These are phyloP conservation scores for Drosophila sechellia DNA, from an alignment of 1,140 invertebrate genomes.

Conservation along the genomic window DNA sequence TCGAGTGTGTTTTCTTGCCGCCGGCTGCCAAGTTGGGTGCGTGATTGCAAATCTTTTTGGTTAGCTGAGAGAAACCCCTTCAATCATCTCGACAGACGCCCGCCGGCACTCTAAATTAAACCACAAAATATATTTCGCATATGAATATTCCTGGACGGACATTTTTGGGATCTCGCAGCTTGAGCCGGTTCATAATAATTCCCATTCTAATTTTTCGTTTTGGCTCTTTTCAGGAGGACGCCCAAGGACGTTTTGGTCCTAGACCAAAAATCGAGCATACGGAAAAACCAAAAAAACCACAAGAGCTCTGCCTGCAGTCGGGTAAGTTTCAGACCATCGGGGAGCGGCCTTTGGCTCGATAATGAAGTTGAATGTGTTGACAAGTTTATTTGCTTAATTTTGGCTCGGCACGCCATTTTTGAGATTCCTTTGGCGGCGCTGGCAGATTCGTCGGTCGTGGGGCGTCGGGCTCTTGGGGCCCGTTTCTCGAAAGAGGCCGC, in stretches of 20 bases:
- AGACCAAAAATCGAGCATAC: background rate
- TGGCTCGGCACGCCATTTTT: slow-evolving; percentile 63
- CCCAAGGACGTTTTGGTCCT: slow-evolving; percentile 6
- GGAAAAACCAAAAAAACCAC: slow-evolving; percentile 3
- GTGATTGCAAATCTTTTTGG: slow-evolving; percentile 19
- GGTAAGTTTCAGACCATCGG: slow-evolving; percentile 41
- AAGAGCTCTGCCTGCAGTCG: slow-evolving; percentile 29
- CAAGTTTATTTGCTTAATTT: slow-evolving; percentile 75
- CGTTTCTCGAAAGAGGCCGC: slow-evolving; percentile 36
- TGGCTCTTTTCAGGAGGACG: slow-evolving; percentile 22
- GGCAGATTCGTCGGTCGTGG: too few relatives aligned
- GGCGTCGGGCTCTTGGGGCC: slow-evolving; percentile 1
- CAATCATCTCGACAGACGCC: background rate
- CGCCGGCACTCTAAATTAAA: slow-evolving; percentile 40
- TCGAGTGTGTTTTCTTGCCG: slow-evolving; percentile 3
- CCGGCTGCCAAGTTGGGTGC: slow-evolving; percentile 3
- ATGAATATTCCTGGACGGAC: slow-evolving; percentile 35
- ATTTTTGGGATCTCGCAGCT: slow-evolving; percentile 15
- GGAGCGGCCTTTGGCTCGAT: slow-evolving; percentile 41
- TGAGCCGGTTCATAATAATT: slow-evolving; percentile 28
- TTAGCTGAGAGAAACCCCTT: background rate
- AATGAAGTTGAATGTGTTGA: slow-evolving; percentile 75
- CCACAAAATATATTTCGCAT: slow-evolving; percentile 45
- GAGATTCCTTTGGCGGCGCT: slow-evolving; percentile 27
- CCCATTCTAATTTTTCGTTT: background rate